phyloP scores from a whole-genome alignment of 2,113 vertebrate species.

The Balaeniceps rex region DNA sequence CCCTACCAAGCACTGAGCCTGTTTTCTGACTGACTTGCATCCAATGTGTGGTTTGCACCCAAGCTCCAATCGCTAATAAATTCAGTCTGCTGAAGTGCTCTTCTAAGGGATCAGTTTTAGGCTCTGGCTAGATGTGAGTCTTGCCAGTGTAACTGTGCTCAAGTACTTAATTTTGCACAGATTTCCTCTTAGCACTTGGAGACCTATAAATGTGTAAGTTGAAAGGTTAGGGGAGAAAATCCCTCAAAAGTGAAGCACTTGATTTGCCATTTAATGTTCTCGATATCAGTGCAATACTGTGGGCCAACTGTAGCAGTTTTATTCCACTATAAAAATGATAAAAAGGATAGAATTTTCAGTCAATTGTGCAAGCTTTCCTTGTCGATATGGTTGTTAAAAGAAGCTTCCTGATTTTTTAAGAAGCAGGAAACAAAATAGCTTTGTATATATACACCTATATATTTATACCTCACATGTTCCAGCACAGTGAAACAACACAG shows the following conservation, averaged over 20 bases:
- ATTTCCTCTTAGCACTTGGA: constrained; percentile 4
- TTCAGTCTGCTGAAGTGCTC: neutral
- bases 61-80: neutral
- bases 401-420: neutral
- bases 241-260: neutral
- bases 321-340: neutral
- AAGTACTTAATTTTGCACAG: neutral
- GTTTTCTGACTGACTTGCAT: neutral
- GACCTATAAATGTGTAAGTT: neutral
- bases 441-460: too few relatives aligned
- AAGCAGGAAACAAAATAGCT: neutral
- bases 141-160: neutral
- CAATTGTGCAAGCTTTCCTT: neutral
- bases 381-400: neutral
- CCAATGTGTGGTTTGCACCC: neutral
- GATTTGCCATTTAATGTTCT: neutral
- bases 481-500: neutral
- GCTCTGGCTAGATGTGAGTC: neutral
- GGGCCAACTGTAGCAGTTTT: neutral
- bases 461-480: neutral
- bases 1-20: neutral
- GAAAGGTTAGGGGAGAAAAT: neutral
- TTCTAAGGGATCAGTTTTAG: neutral
- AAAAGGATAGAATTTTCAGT: neutral
- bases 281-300: neutral